Percentiles rank a stretch among this genome's conserved stretches.
Conservation (phyloP, 1,140 invertebrate genomes). For the Drosophila micromelanica region DNA sequence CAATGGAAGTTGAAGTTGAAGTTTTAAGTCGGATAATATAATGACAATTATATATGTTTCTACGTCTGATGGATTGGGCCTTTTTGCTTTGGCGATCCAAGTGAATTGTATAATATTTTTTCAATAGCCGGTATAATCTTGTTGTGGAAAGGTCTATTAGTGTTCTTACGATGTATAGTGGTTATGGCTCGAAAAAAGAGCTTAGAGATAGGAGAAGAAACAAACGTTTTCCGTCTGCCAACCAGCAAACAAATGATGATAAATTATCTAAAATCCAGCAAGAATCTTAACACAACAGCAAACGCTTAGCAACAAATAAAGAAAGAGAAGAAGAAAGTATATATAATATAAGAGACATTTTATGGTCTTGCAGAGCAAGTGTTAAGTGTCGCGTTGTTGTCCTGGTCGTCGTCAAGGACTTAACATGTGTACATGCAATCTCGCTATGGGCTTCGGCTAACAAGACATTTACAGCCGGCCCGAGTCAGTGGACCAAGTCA, state of each 20-base stretch:
- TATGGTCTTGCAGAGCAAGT: constrained; percentile 37
- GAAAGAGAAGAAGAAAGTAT: background rate
- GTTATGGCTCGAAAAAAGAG: no score
- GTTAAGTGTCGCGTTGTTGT: constrained; percentile 35
- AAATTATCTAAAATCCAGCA: constrained; percentile 17
- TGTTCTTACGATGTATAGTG: no score
- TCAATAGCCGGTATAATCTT: no score
- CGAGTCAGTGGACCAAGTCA: constrained; percentile 31
- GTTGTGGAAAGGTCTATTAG: no score
- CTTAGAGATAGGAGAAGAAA: no score
- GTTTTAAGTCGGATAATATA: no score
- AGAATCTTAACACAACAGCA: constrained; percentile 11
- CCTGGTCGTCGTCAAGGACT: constrained; percentile 22
- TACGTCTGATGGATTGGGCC: no score
- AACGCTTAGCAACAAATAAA: constrained; percentile 2
- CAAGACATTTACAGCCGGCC: constrained; percentile 16
- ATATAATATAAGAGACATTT: constrained; percentile 22
- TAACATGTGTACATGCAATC: constrained; percentile 35
- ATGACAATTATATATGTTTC: no score
- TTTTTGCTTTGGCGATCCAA: no score
- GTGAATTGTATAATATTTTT: no score
- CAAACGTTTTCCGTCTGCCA: constrained; percentile 1
- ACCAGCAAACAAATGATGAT: constrained; percentile 34
- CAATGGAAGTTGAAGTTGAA: no score
- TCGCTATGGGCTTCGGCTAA: constrained; percentile 8